Evolutionary conservation across 30 jellyfish, hydroid and myxozoan species (phyloP), one percentile per base, ranked within the genome.

Genomic region (Hydractinia symbiolongicarpus): DNA sequence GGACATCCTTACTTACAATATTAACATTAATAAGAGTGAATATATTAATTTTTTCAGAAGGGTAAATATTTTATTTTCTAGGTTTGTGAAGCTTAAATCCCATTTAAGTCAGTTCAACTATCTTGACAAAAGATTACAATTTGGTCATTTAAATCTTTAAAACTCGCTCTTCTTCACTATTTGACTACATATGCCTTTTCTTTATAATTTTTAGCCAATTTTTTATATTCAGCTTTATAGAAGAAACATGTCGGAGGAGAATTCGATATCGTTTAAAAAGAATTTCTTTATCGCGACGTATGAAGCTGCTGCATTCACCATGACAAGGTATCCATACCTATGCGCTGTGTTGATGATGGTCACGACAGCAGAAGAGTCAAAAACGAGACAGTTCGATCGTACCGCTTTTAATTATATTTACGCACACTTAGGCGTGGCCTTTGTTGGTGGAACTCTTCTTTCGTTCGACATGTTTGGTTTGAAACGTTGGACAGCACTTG

Each of bases 321-420:
- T 93, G 30, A 53, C 90, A n/a, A 80, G 98, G 61, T 93, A 88
- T 82, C 98, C 98, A 8, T 93, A 93, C 67, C 81, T 79, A 6
- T 82, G 89, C 60, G 98, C 98, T n/a, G 84, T 93, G 4, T 68
- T 87, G 11, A 80, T 86, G 52, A 87, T 93, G 98, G 53, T 93
- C 61, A 58, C 89, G 8, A 93, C 98, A 10, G 96, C 89, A 40
- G 98, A 93, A 20, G 13, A 61, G 67, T 53, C 83, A 61, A 87
- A 74, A 73, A 55, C 53, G 64, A 74, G 58, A 10, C 60, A 55
- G 21, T 10, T 86, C 30, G 81, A 82, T 11, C 16, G 21, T 20
- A 49, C 50, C 16, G 50, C 21, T 6, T 68, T 66, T 13, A 54
- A 7, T 7, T 50, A 16, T 9, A 78, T 86, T 60, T 88, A 93